phyloP scores from a whole-genome alignment of 2,113 vertebrate genomes.

The Centropristis striata region DNA sequence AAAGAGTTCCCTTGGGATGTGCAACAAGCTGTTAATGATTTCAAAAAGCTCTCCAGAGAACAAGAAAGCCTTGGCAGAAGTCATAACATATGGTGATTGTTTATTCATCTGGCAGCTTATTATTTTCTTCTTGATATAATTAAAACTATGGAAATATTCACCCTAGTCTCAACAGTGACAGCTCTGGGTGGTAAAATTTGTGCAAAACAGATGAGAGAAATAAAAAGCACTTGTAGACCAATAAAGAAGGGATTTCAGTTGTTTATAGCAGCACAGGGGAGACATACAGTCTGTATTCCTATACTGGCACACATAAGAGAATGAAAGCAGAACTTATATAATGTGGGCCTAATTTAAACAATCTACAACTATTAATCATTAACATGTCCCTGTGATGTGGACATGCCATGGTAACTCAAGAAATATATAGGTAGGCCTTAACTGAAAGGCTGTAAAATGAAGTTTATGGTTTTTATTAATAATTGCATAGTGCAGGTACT shows the following conservation, averaged over 20 bases:
- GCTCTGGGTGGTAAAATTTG: slow-evolving; percentile 22
- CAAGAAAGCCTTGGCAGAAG: slow-evolving; percentile 44
- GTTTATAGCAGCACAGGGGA: slow-evolving; percentile 44
- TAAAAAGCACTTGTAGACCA: slow-evolving; percentile 19
- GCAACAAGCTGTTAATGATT: slow-evolving; percentile 50
- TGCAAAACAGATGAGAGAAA: slow-evolving; percentile 40
- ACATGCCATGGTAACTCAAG: slow-evolving; percentile 65
- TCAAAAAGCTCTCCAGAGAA: slow-evolving; percentile 23
- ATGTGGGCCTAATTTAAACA: slow-evolving; percentile 49
- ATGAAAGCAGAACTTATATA: slow-evolving; percentile 37
- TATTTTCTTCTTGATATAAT: slow-evolving; percentile 37
- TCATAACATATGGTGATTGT: slow-evolving; percentile 54
- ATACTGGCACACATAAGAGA: slow-evolving; percentile 18
- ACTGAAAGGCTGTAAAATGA: slow-evolving; percentile 47
- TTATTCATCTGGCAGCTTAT: slow-evolving; percentile 50
- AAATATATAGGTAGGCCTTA: slow-evolving; percentile 17
- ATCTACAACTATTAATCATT: slow-evolving; percentile 63
- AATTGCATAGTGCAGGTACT: slow-evolving; percentile 26
- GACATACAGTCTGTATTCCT: slow-evolving; percentile 33
- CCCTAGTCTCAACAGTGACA: slow-evolving; percentile 4
- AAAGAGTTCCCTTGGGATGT: slow-evolving; percentile 43
- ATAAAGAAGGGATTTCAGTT: slow-evolving; percentile 36
- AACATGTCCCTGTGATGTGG: slow-evolving; percentile 49
- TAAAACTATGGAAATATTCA: slow-evolving; percentile 13
- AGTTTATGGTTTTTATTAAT: slow-evolving; percentile 33